A percentile compares a stretch with the other conserved stretches of the same genome.
Evolutionary conservation across 2,888 invertebrate species (phyloP).

Genomic region (Lysandra bellargus): DNA sequence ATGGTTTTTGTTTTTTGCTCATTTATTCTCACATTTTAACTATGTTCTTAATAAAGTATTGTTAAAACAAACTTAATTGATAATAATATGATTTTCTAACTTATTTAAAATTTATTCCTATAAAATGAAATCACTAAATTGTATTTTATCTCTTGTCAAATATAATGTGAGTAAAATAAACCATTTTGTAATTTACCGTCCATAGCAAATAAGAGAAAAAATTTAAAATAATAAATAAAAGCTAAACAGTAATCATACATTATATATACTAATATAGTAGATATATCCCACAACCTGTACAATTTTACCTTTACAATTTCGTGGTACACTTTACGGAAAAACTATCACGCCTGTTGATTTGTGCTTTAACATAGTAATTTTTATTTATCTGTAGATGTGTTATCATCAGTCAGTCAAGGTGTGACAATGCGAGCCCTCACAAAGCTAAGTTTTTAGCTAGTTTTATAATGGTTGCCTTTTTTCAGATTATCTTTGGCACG

Average conservation of each 20-base stretch:
- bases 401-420: no score
- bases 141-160: conserved; percentile 9
- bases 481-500: conserved; percentile 84
- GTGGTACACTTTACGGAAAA: no score
- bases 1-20: background rate
- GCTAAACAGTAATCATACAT: background rate
- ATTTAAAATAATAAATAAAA: background rate
- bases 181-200: background rate
- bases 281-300: no score
- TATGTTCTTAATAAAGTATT: background rate
- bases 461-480: conserved; percentile 48
- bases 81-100: background rate
- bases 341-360: no score
- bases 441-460: no score
- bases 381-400: no score
- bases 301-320: no score
- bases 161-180: conserved; percentile 10
- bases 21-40: background rate
- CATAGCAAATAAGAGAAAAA: no score
- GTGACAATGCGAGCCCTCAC: no score
- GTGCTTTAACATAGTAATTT: no score
- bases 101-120: background rate
- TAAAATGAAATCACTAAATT: conserved; percentile 12
- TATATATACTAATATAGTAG: no score
- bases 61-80: background rate